Percentiles rank a stretch among this genome's conserved stretches.
These are phyloP conservation scores for Centropus unirufus DNA, from an alignment of 2,113 vertebrate species.

Conservation along the genomic window DNA sequence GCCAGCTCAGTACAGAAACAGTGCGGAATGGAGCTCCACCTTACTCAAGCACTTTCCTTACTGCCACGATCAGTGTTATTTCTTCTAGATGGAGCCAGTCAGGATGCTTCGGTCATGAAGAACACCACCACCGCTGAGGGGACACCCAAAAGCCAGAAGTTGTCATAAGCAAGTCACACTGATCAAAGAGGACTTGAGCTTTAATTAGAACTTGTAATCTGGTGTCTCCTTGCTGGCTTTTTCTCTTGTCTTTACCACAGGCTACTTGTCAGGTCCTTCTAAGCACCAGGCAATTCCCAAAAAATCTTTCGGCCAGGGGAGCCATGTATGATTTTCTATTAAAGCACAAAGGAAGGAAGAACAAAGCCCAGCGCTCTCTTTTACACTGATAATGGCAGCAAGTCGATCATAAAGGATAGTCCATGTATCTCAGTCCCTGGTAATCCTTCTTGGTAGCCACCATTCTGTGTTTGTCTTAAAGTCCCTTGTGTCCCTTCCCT, in stretches of 20 bases:
- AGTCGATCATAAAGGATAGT: not conserved
- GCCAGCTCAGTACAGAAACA: not conserved
- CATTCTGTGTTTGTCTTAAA: not conserved
- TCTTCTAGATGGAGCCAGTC: not conserved
- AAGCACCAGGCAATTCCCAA: not conserved
- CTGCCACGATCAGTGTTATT: not conserved
- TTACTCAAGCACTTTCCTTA: not conserved
- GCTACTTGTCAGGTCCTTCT: not conserved
- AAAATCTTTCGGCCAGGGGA: not conserved
- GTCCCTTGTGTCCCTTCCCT: not conserved
- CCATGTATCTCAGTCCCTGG: not conserved
- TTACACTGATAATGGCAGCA: not conserved
- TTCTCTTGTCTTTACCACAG: not conserved
- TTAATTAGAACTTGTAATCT: not conserved
- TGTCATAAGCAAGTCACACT: not conserved
- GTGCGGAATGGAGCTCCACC: not conserved
- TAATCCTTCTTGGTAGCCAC: not conserved
- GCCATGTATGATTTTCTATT: not conserved
- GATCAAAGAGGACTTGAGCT: not conserved
- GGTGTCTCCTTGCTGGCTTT: not conserved
- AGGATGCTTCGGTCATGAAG: not conserved
- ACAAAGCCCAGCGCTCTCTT: not conserved
- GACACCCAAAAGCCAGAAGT: not conserved
- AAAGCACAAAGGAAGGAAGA: not conserved
- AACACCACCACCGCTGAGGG: not conserved